Conservation (phyloP, 2,797 vertebrate genomes). For the Muscicapa comitata region DNA sequence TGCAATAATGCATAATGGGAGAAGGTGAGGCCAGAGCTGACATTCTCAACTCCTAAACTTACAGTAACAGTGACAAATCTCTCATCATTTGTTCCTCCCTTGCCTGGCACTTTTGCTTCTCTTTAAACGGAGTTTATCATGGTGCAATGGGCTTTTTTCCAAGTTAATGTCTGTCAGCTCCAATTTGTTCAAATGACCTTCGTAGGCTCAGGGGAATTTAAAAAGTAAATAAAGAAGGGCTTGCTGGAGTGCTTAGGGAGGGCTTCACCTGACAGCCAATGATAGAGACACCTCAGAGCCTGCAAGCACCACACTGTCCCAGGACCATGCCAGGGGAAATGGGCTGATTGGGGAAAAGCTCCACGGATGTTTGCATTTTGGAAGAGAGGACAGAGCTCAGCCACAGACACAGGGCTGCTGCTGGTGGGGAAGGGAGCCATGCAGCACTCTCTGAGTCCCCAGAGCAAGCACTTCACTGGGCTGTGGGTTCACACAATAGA, state of each 20-base stretch:
- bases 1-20: not conserved
- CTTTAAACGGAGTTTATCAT: slow-evolving; percentile 60
- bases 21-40: not conserved
- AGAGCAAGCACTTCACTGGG: not conserved
- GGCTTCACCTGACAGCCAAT: slow-evolving; percentile 65
- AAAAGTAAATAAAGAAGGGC: slow-evolving; percentile 68
- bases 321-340: slow-evolving; percentile 29
- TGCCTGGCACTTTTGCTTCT: slow-evolving; percentile 47
- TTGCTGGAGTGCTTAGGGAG: slow-evolving; percentile 57
- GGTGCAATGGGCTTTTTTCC: slow-evolving; percentile 76
- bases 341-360: not conserved
- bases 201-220: slow-evolving; percentile 64
- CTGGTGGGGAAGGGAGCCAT: not conserved
- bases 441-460: not conserved
- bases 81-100: slow-evolving; percentile 30
- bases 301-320: slow-evolving; percentile 33
- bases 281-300: slow-evolving; percentile 69
- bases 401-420: not conserved
- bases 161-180: slow-evolving; percentile 88
- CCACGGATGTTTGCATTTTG: not conserved
- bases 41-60: not conserved
- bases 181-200: slow-evolving; percentile 82
- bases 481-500: accelerated
- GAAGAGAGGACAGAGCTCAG: not conserved
- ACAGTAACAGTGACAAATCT: slow-evolving; percentile 28